Conservation (phyloP, 2,888 invertebrate species). For the Punctoribates punctum region DNA sequence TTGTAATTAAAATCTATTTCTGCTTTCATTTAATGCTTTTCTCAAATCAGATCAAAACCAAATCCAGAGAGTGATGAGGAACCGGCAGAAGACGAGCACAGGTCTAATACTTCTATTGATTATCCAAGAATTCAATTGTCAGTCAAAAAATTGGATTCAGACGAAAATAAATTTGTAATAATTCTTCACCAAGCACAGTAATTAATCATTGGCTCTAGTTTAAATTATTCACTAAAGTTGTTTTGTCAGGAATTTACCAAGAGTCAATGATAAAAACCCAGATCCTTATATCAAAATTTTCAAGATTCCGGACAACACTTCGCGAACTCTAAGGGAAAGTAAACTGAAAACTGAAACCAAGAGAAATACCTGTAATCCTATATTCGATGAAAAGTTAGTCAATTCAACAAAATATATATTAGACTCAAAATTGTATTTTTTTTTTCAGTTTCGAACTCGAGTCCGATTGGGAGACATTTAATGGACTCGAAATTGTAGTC, state of each 20-base stretch:
- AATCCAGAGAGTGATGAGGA: neutral
- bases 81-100: neutral
- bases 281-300: conserved; percentile 87
- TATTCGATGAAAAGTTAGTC: conserved; percentile 70
- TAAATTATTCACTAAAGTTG: conserved; percentile 31
- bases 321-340: conserved; percentile 51
- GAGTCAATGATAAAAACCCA: conserved; percentile 76
- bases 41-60: no score
- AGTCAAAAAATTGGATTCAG: conserved; percentile 67
- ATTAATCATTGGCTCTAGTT: conserved; percentile 54
- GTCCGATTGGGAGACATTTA: neutral
- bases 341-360: conserved; percentile 56
- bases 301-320: conserved; percentile 71
- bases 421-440: neutral
- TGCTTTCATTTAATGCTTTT: no score
- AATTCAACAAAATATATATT: neutral
- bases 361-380: conserved; percentile 85
- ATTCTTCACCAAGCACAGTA: conserved; percentile 86
- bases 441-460: conserved; percentile 5
- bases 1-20: neutral
- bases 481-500: conserved; percentile 9
- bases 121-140: conserved; percentile 69
- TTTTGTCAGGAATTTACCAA: conserved; percentile 68
- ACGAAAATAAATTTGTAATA: conserved; percentile 73
- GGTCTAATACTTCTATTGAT: neutral